A percentile compares a stretch with the other conserved stretches of the same genome.
These are phyloP conservation scores for Odontomachus brunneus DNA, from an alignment of 1,140 invertebrate species.

Conservation along the genomic window DNA sequence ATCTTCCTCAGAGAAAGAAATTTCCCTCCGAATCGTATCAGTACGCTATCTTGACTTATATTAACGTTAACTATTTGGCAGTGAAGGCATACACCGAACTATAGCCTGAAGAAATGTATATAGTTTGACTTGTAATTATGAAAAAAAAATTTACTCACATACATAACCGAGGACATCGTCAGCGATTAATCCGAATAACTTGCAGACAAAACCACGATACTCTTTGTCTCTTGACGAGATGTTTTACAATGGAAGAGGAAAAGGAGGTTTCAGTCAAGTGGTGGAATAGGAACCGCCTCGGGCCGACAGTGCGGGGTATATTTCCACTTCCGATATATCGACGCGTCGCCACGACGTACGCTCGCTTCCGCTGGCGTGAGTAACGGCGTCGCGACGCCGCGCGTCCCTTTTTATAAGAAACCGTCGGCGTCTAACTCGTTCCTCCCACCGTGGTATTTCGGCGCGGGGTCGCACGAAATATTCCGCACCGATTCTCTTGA, in stretches of 20 bases:
- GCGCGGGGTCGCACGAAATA: conserved; percentile 73
- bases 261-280: conserved; percentile 3
- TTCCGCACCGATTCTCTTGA: conserved; percentile 76
- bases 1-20: too few species aligned
- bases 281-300: too few species aligned
- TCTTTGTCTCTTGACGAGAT: conserved; percentile 4
- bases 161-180: conserved; percentile 80
- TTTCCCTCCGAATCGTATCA: too few species aligned
- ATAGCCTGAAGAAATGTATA: too few species aligned
- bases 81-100: too few species aligned
- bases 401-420: conserved; percentile 82
- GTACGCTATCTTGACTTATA: too few species aligned
- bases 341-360: too few species aligned
- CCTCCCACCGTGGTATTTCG: conserved; percentile 70
- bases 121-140: too few species aligned
- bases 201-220: conserved; percentile 44
- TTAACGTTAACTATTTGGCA: too few species aligned
- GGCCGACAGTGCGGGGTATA: too few species aligned
- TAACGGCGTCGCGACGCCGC: conserved; percentile 69
- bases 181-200: conserved; percentile 42
- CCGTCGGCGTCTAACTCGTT: conserved; percentile 72
- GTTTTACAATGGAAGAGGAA: conserved; percentile 32
- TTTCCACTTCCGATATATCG: too few species aligned
- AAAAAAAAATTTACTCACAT: conserved; percentile 67
- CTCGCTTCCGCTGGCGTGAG: too few species aligned